Evolutionary conservation across 2,113 vertebrate genomes (phyloP), one percentile per base, ranked within the genome.

Genomic region (Bagarius yarrelli): DNA sequence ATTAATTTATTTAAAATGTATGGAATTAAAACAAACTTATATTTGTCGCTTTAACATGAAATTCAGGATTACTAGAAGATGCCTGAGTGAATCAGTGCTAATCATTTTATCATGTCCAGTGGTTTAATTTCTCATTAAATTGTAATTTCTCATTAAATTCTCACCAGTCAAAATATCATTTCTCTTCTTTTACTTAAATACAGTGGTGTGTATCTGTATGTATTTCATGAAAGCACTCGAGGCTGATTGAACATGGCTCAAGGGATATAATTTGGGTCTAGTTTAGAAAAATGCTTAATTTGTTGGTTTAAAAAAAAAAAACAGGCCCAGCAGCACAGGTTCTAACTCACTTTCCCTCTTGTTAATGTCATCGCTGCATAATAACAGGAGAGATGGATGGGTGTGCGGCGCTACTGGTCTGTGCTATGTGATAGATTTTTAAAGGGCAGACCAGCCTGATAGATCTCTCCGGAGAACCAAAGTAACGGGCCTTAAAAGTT

Each of bases 401-500:
- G 44, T 1, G n/a, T 66, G 61, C 5, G 36, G 47, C 71, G 66
- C 80, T n/a, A 32, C 5, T 32, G 70, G 25, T 55, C 70, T 32
- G 47, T 36, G 80, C 60, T 56, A 81, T 63, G 50, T 40, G 76
- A 79, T 83, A 25, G 76, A 64, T 21, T 80, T 67, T 80, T 73
- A 82, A 59, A 82, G 66, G 71, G 81, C 77, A 63, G 32, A 27
- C 34, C 36, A 27, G 64, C 61, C 78, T 56, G 36, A 83, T 77
- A 66, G 30, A 80, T 85, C 73, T 75, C 72, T 73, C 72, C 55
- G 32, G 77, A 74, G 74, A 74, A 74, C 21, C 30, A 25, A 74
- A 73, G 72, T 72, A 83, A 76, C 79, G 81, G 78, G 73, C 70
- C 74, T 82, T 67, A 81, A 79, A 53, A 81, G 74, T 84, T 78